phyloP scores from a whole-genome alignment of 2,888 invertebrate species.

The Pristionchus arcanus region DNA sequence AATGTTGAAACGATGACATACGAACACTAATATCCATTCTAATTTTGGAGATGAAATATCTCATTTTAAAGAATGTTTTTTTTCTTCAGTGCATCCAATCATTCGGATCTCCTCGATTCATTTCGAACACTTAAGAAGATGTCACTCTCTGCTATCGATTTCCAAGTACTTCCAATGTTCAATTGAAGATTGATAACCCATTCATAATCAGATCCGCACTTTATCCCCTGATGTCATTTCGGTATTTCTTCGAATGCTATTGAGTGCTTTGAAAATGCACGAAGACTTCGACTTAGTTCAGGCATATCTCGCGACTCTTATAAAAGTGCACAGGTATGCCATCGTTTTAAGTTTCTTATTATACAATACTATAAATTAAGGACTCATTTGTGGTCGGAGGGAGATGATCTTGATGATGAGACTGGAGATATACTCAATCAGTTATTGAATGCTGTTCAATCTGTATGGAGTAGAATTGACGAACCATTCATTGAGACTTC shows the following conservation, averaged over 20 bases:
- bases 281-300: slow-evolving; percentile 92
- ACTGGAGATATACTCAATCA: neutral
- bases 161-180: slow-evolving; percentile 59
- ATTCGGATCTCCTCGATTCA: slow-evolving; percentile 58
- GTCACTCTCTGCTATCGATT: slow-evolving; percentile 74
- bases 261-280: slow-evolving; percentile 86
- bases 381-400: slow-evolving; percentile 19
- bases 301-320: slow-evolving; percentile 90
- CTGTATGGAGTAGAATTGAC: slow-evolving; percentile 10
- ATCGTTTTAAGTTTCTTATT: neutral
- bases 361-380: neutral
- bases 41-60: neutral
- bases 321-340: slow-evolving; percentile 84
- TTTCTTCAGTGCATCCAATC: slow-evolving; percentile 60
- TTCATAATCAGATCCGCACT: slow-evolving; percentile 61
- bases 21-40: no score
- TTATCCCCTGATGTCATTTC: slow-evolving; percentile 64
- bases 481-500: slow-evolving; percentile 38
- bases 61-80: neutral
- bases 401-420: neutral
- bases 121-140: slow-evolving; percentile 65
- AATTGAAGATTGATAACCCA: no score
- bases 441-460: neutral
- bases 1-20: neutral
- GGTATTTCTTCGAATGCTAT: slow-evolving; percentile 70